Evolutionary conservation across 2,113 vertebrate genomes (phyloP).

Genomic region (Benthochromis sp.): DNA sequence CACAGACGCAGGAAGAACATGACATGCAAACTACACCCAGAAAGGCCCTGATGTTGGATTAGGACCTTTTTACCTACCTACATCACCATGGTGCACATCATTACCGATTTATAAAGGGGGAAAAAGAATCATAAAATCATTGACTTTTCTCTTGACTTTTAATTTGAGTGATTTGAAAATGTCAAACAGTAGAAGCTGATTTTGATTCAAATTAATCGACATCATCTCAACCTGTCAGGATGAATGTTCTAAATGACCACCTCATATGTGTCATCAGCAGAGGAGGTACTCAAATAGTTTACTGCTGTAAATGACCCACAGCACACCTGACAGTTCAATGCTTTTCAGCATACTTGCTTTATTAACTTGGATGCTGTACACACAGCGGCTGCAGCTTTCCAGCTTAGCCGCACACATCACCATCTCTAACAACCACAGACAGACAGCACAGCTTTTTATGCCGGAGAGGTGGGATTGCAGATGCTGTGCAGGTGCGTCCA

Average conservation of each 20-base stretch:
- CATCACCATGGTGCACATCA: background rate
- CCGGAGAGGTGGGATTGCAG: rapidly evolving
- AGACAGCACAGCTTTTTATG: background rate
- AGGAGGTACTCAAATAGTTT: background rate
- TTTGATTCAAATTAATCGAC: background rate
- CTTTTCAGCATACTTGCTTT: background rate
- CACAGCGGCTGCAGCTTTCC: background rate
- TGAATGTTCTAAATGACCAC: background rate
- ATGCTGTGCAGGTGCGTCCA: background rate
- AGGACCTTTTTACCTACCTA: background rate
- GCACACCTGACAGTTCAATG: background rate
- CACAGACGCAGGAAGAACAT: background rate
- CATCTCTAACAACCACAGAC: background rate
- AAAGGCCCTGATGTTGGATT: background rate
- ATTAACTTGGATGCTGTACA: background rate
- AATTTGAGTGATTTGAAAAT: background rate
- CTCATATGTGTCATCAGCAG: background rate
- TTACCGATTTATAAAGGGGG: background rate
- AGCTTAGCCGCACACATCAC: background rate
- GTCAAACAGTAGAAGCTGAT: background rate
- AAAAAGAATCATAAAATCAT: rapidly evolving
- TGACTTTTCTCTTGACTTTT: background rate
- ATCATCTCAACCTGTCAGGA: background rate
- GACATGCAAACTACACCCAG: background rate
- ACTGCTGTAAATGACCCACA: background rate